phyloP scores from a whole-genome alignment of 2,888 invertebrate species.

The Pyrrhia umbra region DNA sequence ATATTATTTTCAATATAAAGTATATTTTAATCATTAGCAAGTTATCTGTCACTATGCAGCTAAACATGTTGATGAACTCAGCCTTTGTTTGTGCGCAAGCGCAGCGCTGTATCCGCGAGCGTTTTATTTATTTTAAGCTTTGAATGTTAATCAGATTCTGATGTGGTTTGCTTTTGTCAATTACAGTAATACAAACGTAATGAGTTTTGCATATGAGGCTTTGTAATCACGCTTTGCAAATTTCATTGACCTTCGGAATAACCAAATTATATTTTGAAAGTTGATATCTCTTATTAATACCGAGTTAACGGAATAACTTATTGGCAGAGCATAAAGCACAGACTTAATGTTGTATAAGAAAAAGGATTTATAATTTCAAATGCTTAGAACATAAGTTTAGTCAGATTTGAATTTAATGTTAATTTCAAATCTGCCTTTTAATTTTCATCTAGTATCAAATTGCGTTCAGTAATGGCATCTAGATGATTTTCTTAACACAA shows the following conservation, averaged over 20 bases:
- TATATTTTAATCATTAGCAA: slow-evolving; percentile 12
- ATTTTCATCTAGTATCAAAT: slow-evolving; percentile 4
- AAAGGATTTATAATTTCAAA: background rate
- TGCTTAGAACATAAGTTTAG: background rate
- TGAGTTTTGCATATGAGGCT: slow-evolving; percentile 9
- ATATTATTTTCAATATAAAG: slow-evolving; percentile 14
- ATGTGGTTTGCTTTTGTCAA: slow-evolving; percentile 48
- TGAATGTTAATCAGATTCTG: slow-evolving; percentile 61
- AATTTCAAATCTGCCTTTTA: slow-evolving; percentile 2
- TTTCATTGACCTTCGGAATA: slow-evolving; percentile 27
- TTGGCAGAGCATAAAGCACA: background rate
- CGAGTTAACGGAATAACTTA: slow-evolving; percentile 12
- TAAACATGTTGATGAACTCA: slow-evolving; percentile 74
- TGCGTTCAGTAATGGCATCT: slow-evolving; percentile 15
- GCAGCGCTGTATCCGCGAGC: slow-evolving; percentile 65
- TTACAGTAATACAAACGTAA: slow-evolving; percentile 49
- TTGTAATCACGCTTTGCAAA: slow-evolving; percentile 28
- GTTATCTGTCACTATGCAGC: slow-evolving; percentile 38
- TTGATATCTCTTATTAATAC: background rate
- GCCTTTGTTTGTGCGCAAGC: slow-evolving; percentile 67
- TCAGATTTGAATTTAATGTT: background rate
- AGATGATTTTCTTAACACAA: slow-evolving; percentile 38
- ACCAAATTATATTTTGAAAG: slow-evolving; percentile 24
- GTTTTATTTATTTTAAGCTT: slow-evolving; percentile 63
- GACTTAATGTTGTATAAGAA: background rate